A percentile compares a stretch with the other conserved stretches of the same genome.
phyloP scores from a whole-genome alignment of 2,888 invertebrate genomes.

The Gibbula magus region DNA sequence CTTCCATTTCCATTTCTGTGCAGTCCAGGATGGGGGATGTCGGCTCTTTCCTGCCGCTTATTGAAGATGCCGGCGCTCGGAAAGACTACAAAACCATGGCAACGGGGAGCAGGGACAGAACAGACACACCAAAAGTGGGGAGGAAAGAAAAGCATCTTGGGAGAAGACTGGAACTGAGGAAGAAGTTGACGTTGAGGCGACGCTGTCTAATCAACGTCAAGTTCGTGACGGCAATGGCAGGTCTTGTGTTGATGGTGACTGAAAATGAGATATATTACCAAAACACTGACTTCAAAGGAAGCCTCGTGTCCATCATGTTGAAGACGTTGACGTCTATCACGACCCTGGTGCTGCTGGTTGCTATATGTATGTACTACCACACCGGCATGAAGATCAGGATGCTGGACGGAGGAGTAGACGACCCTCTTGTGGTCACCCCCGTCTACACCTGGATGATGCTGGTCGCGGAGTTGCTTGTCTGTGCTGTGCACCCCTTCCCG shows the following conservation, averaged over 20 bases:
- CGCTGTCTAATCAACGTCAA: slow-evolving; percentile 58
- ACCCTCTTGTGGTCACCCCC: slow-evolving; percentile 53
- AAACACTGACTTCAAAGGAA: slow-evolving; percentile 41
- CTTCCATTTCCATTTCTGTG: too few relatives aligned
- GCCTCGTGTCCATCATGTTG: slow-evolving; percentile 47
- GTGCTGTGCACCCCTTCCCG: slow-evolving; percentile 64
- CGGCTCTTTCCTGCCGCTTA: neutral
- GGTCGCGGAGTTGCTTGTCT: slow-evolving; percentile 56
- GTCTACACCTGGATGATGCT: slow-evolving; percentile 47
- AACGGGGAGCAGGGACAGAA: neutral
- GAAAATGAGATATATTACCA: slow-evolving; percentile 62
- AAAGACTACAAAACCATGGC: neutral
- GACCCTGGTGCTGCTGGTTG: slow-evolving; percentile 53
- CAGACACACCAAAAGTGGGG: neutral
- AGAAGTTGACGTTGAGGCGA: slow-evolving; percentile 42
- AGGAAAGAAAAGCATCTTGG: slow-evolving; percentile 42
- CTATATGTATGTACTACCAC: slow-evolving; percentile 57
- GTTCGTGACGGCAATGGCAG: slow-evolving; percentile 53
- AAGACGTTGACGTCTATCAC: slow-evolving; percentile 55
- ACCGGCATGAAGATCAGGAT: slow-evolving; percentile 50
- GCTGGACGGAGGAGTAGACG: slow-evolving; percentile 57
- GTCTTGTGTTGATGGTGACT: slow-evolving; percentile 61
- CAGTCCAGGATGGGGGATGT: neutral
- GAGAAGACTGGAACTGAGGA: slow-evolving; percentile 48
- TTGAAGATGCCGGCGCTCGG: neutral